phyloP scores from a whole-genome alignment of 2,888 invertebrate species.

The Xestia sexstrigata region DNA sequence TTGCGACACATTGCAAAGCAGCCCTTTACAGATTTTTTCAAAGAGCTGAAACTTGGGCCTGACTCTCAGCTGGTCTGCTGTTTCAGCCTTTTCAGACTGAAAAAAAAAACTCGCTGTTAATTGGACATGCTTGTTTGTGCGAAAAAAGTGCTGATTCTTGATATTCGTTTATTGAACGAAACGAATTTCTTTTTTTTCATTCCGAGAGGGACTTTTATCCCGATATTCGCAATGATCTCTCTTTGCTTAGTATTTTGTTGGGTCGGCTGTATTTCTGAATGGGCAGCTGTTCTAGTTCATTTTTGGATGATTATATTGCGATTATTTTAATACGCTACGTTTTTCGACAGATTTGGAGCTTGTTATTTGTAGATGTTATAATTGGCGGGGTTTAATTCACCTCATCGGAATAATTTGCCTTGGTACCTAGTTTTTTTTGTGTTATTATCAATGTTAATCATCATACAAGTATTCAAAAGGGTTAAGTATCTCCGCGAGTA shows the following conservation, averaged over 20 bases:
- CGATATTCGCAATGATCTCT: conserved; percentile 49
- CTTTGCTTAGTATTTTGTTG: conserved; percentile 45
- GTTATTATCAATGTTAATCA: background rate
- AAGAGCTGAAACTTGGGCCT: conserved; percentile 78
- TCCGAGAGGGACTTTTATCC: conserved; percentile 28
- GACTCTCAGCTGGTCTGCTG: conserved; percentile 72
- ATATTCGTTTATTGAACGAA: conserved; percentile 59
- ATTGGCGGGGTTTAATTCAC: background rate
- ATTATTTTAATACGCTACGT: conserved; percentile 21
- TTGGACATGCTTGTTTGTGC: conserved; percentile 82
- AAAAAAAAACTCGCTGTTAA: conserved; percentile 79
- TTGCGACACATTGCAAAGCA: conserved; percentile 72
- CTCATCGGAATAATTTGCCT: background rate
- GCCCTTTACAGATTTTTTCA: conserved; percentile 77
- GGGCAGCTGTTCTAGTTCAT: conserved; percentile 32
- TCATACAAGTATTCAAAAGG: background rate
- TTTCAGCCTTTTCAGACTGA: conserved; percentile 74
- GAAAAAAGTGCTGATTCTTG: conserved; percentile 78
- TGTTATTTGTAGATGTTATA: conserved; percentile 3
- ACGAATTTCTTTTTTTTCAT: conserved; percentile 38
- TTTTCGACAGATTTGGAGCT: conserved; percentile 1
- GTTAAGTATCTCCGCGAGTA: background rate
- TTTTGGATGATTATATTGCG: conserved; percentile 22
- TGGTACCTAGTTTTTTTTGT: background rate
- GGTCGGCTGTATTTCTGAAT: conserved; percentile 39